Percentiles rank a stretch among this genome's conserved stretches.
Evolutionary conservation across 2,113 vertebrate genomes (phyloP).

Genomic region (Glaucomys volans): DNA sequence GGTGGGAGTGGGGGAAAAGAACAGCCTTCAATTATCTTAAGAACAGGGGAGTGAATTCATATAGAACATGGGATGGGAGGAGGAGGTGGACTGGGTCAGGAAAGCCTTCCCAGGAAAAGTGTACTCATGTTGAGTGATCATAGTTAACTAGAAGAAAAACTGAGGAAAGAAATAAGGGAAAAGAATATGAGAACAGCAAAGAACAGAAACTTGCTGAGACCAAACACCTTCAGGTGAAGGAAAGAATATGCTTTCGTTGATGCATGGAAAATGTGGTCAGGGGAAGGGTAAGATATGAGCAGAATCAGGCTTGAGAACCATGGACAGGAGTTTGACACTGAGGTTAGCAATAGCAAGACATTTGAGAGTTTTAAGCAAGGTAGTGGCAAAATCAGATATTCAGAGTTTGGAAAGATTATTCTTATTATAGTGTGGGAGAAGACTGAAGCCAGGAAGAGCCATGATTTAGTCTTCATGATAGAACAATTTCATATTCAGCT

Average conservation of each 20-base stretch:
- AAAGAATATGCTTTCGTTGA: not conserved
- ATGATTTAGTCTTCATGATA: not conserved
- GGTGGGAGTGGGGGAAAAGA: not conserved
- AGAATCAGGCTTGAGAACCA: not conserved
- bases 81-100: not conserved
- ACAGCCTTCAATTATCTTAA: not conserved
- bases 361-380: not conserved
- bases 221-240: not conserved
- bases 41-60: not conserved
- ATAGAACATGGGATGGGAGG: fast-evolving
- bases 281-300: not conserved
- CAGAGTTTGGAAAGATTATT: not conserved
- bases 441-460: not conserved
- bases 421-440: not conserved
- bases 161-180: not conserved
- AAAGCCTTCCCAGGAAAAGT: not conserved
- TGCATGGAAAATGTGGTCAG: not conserved
- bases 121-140: not conserved
- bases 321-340: not conserved
- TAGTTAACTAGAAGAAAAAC: not conserved
- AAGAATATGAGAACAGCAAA: not conserved
- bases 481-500: not conserved
- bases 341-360: not conserved
- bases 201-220: not conserved
- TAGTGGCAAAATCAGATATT: not conserved